Base-by-base conservation (phyloP, 35 echinoderm and acorn worm species). In the Acanthaster planci region DNA sequence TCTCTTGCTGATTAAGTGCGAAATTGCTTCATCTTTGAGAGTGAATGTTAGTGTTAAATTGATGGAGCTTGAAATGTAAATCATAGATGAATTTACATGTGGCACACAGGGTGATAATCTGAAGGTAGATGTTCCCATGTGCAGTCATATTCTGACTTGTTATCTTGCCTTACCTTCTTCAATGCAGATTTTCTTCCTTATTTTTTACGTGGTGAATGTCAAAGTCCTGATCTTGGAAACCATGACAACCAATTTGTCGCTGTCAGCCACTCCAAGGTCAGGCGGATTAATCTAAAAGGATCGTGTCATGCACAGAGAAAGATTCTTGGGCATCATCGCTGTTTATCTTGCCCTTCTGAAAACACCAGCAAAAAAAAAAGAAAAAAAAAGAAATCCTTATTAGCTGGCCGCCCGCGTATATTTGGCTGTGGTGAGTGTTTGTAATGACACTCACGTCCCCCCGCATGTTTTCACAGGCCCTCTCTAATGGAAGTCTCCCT, bases 311-410 rank as follows among this genome's bases (percentile, higher is more conserved):
- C 12, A 12, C 12, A 47, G 42, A 47, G 12, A 47, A 47, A 47
- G 30, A 31, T 60, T 72, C 64, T 27, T 2, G 10, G 30, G 34
- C 64, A 72, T 72, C 64, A 72, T 7, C 10, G 64, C 64, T 72
- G 34, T 72, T 72, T 72, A 72, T 72, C 64, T 72, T 34, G 23
- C 64, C 64, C 64, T 72, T 36, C 34, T 60, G 18, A 72, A 72
- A 72, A 72, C 64, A 72, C 15, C 12, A 12, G 42, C 12, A 47
- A 34, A 72, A 35, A n/a, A n/a, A n/a, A n/a, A n/a, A n/a, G n/a
- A n/a, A n/a, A n/a, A n/a, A n/a, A n/a, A n/a, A 72, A 27, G 1
- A 72, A 72, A 72, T 72, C 64, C 64, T 34, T 72, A 72, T 72
- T 72, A 72, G 64, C 64, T 34, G 15, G 18, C n/a, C 64, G 34